A percentile compares a stretch with the other conserved stretches of the same genome.
These are phyloP conservation scores for Polymixis lichenea DNA, from an alignment of 2,888 invertebrate species.

Conservation along the genomic window DNA sequence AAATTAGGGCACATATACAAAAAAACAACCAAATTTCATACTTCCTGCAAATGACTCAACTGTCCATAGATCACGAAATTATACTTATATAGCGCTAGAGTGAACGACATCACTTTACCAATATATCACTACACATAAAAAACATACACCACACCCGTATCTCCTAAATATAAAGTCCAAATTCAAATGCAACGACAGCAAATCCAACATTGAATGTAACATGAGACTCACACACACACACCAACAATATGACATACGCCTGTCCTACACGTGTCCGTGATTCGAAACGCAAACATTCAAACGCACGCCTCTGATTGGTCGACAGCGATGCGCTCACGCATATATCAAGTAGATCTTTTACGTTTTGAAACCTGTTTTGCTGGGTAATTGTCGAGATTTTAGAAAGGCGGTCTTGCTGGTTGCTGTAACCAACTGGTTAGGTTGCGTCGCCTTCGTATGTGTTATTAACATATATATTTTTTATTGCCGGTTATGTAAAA, in stretches of 20 bases:
- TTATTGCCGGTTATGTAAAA: constrained; percentile 72
- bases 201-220: constrained; percentile 38
- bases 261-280: constrained; percentile 59
- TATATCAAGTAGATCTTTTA: constrained; percentile 70
- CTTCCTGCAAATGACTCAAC: constrained; percentile 78
- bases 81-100: constrained; percentile 72
- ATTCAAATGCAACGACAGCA: constrained; percentile 55
- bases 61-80: constrained; percentile 81
- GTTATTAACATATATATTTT: constrained; percentile 69
- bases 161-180: constrained; percentile 66
- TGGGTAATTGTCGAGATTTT: constrained; percentile 87
- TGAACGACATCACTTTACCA: constrained; percentile 76
- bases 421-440: constrained; percentile 78
- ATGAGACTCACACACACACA: constrained; percentile 66
- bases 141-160: constrained; percentile 28
- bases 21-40: constrained; percentile 73
- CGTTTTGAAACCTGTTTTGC: constrained; percentile 86
- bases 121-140: constrained; percentile 31
- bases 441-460: constrained; percentile 67
- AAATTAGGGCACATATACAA: constrained; percentile 71
- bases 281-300: constrained; percentile 69
- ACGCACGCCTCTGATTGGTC: constrained; percentile 71
- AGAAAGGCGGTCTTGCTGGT: constrained; percentile 84
- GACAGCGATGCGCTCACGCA: constrained; percentile 77
- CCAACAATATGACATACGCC: constrained; percentile 50